Evolutionary conservation across 2,888 invertebrate species (phyloP).

Genomic region (Oscheius myriophilus): DNA sequence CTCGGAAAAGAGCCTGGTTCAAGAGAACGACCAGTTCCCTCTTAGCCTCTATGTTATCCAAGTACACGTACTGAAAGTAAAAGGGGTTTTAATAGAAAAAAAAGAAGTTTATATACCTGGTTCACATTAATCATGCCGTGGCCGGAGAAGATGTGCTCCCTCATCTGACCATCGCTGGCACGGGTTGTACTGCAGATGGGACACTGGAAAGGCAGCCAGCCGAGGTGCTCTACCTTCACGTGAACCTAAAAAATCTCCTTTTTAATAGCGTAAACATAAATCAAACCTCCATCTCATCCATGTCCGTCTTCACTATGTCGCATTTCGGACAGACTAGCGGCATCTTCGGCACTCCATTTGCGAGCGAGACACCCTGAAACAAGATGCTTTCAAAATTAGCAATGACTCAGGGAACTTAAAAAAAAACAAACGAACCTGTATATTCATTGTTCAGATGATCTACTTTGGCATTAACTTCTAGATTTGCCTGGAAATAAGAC

Average conservation of each 20-base stretch:
- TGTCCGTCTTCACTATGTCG: conserved; percentile 3
- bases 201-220: conserved; percentile 22
- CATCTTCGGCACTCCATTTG: conserved; percentile 10
- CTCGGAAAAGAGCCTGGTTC: conserved; percentile 15
- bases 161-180: conserved; percentile 12
- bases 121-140: neutral
- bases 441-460: neutral
- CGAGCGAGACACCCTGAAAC: conserved; percentile 2
- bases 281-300: conserved; percentile 18
- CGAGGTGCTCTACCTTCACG: conserved; percentile 16
- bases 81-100: neutral
- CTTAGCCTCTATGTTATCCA: conserved; percentile 20
- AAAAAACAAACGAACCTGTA: neutral
- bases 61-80: conserved; percentile 13
- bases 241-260: neutral
- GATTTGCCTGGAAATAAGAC: too few relatives aligned
- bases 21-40: conserved; percentile 6
- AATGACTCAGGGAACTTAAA: too few relatives aligned
- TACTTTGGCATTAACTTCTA: too few relatives aligned
- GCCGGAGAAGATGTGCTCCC: conserved; percentile 20
- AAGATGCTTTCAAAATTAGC: neutral
- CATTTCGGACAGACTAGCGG: conserved; percentile 13
- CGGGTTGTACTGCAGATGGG: conserved; percentile 14
- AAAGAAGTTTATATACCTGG: neutral
- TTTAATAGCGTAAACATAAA: too few relatives aligned